Evolutionary conservation across 2,888 invertebrate genomes (phyloP), one percentile per base, ranked within the genome.

Genomic region (Eupelmus urozonus): DNA sequence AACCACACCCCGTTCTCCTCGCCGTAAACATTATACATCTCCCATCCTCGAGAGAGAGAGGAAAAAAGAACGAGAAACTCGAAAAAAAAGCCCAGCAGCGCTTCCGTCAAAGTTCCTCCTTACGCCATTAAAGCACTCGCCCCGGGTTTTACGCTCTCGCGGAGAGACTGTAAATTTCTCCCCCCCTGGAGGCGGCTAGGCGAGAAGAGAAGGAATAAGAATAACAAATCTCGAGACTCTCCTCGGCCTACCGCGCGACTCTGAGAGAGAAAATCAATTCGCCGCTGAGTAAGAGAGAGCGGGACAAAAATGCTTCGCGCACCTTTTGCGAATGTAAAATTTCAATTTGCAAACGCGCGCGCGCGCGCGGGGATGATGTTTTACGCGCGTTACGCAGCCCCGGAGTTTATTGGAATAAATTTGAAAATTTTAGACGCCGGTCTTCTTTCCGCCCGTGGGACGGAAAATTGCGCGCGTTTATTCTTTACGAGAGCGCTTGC

Each of bases 351-450:
- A 29, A 60, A 34, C 18, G 69, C 16, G 0, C 11, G 34, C 11
- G 25, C 4, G 63, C n/a, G 18, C 1, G 18, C 9, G n/a, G n/a
- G 16, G 59, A n/a, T n/a, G 59, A n/a, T n/a, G 34, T 23, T 59
- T 59, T n/a, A n/a, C 59, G 23, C 29, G 18, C 13, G 23, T 3
- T 0, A 1, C 18, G 60, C 72, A 2, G 4, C 29, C 23, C 25
- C 7, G n/a, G 25, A 45, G 76, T 70, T 70, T 70, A 76, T 77
- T 42, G 76, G 71, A 71, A 77, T 71, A 77, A 77, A 77, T 77
- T 77, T 60, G 76, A 70, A 70, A 69, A 57, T 66, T 40, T 66
- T 59, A 49, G 23, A 25, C 59, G 18, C 13, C 55, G 13, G 4
- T 16, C 13, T 45, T 45, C 13, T 16, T 45, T 27, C 45, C 23